These are phyloP conservation scores for Agrochola macilenta DNA, from an alignment of 2,888 invertebrate genomes.

Conservation along the genomic window DNA sequence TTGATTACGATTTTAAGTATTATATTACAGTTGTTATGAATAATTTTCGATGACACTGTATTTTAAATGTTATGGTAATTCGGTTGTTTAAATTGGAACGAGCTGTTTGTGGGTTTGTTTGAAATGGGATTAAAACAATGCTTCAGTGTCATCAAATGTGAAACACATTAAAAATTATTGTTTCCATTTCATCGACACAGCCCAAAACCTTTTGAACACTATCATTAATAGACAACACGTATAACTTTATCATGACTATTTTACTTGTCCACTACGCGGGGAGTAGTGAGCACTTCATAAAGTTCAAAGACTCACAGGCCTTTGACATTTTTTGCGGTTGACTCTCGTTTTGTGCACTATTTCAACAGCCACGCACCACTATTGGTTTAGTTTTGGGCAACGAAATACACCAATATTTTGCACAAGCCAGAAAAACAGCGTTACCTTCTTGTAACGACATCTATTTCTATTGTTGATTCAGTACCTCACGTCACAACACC, in stretches of 20 bases:
- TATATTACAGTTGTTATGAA: conserved; percentile 43
- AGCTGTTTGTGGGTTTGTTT: conserved; percentile 10
- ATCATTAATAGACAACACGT: background rate
- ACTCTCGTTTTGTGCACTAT: background rate
- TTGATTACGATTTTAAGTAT: conserved; percentile 51
- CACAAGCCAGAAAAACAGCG: background rate
- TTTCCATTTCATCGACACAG: background rate
- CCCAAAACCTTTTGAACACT: background rate
- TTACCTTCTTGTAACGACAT: background rate
- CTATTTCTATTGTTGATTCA: conserved; percentile 10
- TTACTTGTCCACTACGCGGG: background rate
- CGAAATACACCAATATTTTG: background rate
- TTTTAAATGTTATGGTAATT: conserved; percentile 40
- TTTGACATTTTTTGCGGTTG: background rate
- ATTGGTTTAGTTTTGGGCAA: background rate
- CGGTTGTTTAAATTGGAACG: conserved; percentile 21
- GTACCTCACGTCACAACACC: conserved; percentile 31
- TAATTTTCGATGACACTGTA: conserved; percentile 28
- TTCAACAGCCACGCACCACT: background rate
- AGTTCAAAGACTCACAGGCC: background rate
- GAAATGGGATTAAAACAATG: conserved; percentile 12
- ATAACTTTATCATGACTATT: background rate
- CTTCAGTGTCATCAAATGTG: background rate
- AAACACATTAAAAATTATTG: background rate
- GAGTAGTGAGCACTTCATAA: background rate